A percentile compares a stretch with the other conserved stretches of the same genome.
These are phyloP conservation scores for Drosophila nikananu DNA, from an alignment of 1,140 invertebrate species.

Conservation along the genomic window DNA sequence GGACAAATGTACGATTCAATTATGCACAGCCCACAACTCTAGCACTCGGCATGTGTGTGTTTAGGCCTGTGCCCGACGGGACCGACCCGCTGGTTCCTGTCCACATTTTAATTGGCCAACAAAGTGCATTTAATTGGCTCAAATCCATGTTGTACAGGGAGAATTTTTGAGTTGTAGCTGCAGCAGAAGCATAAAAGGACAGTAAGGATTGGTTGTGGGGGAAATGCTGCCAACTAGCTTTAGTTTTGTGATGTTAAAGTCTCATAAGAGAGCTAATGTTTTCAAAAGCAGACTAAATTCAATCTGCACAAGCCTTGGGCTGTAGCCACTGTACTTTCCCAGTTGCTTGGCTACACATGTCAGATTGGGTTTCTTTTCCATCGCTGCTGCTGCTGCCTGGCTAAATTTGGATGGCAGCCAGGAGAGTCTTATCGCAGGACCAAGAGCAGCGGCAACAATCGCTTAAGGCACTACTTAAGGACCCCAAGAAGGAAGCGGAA, in stretches of 20 bases:
- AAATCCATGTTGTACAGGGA: conserved; percentile 33
- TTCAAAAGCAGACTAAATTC: not conserved
- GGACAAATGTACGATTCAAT: conserved; percentile 64
- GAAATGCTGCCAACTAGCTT: no score
- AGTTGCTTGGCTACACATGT: conserved; percentile 46
- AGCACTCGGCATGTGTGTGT: conserved; percentile 58
- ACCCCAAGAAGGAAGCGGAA: conserved; percentile 19
- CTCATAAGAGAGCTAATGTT: accelerated
- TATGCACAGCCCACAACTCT: conserved; percentile 71
- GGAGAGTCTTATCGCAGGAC: conserved; percentile 38
- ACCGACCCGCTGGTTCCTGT: not conserved
- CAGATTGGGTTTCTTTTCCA: conserved; percentile 24
- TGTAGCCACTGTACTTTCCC: not conserved
- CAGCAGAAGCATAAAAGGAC: not conserved
- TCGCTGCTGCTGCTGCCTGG: not conserved
- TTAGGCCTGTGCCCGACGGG: conserved; percentile 35
- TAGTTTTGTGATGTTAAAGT: not conserved
- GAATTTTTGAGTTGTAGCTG: conserved; percentile 15
- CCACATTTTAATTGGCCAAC: conserved; percentile 78
- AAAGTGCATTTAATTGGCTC: conserved; percentile 77
- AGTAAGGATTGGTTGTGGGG: not conserved
- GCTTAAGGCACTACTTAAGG: conserved; percentile 33
- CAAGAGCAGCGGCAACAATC: conserved; percentile 31
- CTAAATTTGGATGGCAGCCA: conserved; percentile 42
- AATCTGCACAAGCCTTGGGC: not conserved